phyloP scores from a whole-genome alignment of 1,140 invertebrate species.

The Formica selysi region DNA sequence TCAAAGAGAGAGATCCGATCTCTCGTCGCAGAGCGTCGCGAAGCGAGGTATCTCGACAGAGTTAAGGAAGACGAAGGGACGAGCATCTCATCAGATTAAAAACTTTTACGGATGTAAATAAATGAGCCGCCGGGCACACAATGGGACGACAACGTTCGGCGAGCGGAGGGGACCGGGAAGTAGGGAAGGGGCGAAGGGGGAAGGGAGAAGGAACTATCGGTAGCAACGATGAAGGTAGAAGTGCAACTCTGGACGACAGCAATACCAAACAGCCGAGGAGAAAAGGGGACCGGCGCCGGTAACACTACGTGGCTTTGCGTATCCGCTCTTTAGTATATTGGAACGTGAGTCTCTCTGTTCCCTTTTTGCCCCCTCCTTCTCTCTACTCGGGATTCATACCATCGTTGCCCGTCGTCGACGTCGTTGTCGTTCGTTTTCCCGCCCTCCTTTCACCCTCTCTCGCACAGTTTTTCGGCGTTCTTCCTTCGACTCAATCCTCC shows the following conservation, averaged over 20 bases:
- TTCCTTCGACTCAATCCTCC: constrained; percentile 73
- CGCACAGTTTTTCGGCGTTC: constrained; percentile 63
- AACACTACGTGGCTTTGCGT: constrained; percentile 79
- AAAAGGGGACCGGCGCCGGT: constrained; percentile 76
- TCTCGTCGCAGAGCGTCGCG: neutral
- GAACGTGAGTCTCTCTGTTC: constrained; percentile 69
- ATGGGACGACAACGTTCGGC: constrained; percentile 67
- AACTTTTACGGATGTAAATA: constrained; percentile 82
- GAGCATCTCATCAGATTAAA: constrained; percentile 83
- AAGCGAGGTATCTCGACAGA: constrained; percentile 57
- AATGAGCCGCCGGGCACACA: constrained; percentile 81
- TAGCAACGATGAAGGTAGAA: constrained; percentile 63
- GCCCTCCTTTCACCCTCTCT: constrained; percentile 55
- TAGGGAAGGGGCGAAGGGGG: constrained; percentile 52
- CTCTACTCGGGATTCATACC: constrained; percentile 26
- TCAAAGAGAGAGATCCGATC: constrained; percentile 3
- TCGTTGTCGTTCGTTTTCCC: constrained; percentile 31
- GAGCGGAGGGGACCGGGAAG: constrained; percentile 42
- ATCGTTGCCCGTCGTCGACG: neutral
- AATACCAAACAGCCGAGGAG: constrained; percentile 73
- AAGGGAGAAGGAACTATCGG: constrained; percentile 51
- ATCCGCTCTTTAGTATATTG: constrained; percentile 83
- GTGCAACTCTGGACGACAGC: constrained; percentile 72
- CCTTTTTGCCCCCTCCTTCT: constrained; percentile 19
- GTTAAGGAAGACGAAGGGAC: constrained; percentile 67